Base-by-base conservation (phyloP, 2,113 vertebrate species). In the Sminthopsis crassicaudata region DNA sequence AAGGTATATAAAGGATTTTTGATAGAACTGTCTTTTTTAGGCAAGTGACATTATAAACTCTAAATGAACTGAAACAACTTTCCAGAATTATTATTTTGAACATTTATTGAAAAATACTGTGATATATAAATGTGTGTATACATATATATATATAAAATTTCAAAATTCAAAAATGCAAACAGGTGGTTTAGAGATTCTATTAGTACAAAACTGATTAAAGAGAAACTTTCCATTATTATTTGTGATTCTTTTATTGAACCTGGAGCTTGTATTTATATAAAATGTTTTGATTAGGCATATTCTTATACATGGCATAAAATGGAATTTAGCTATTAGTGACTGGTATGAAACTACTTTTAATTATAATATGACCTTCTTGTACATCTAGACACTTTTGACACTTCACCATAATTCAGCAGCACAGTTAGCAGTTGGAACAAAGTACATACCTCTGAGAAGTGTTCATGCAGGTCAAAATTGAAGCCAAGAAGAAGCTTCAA, bases 21-120 rank as follows among this genome's bases (percentile, higher is more conserved):
- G n/a, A 24, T 2, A 1, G 46, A 97, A 8, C n/a, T 94, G 95
- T 97, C 97, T 97, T 97, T 96, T 97, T 97, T 92, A 57, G 95
- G 52, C 27, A 52, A 50, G 95, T 51, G 93, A 12, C 48, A 0
- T 0, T n/a, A 57, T 53, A 6, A 0, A 24, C 55, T 42, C 27
- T 50, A 92, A 57, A 42, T 67, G 46, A 25, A 53, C n/a, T 67
- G 27, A 67, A 42, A 48, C 23, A 48, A 30, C 67, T 91, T 91
- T 91, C 26, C 53, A 91, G 91, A 16, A 91, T 42, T 91, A 14
- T 36, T 55, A 55, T 55, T 55, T 91, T 91, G 91, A 46, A 46
- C 4, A 91, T 84, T 23, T 84, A 84, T 84, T 42, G 67, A 84
- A 84, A 42, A 84, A 84, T 84, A 23, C 67, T 91, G 4, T 50